phyloP scores from a whole-genome alignment of 2,888 invertebrate species.

The Rhingia campestris region DNA sequence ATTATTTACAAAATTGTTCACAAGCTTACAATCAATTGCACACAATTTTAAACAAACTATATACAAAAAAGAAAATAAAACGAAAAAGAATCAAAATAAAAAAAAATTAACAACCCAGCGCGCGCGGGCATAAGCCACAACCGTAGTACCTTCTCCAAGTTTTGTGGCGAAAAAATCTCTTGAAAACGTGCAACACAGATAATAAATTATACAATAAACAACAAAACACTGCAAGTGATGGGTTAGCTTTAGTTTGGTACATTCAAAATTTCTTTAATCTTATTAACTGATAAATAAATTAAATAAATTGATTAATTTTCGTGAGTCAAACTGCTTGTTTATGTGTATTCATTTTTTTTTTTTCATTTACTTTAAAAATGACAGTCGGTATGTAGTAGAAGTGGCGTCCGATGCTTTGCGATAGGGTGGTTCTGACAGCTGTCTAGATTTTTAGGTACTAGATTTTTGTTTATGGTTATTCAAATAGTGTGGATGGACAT shows the following conservation, averaged over 20 bases:
- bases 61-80: conserved; percentile 22
- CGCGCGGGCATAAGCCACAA: background rate
- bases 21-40: conserved; percentile 17
- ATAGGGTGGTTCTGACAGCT: conserved; percentile 22
- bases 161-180: background rate
- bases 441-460: conserved; percentile 19
- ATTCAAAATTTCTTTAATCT: background rate
- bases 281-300: background rate
- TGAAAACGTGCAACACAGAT: background rate
- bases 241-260: conserved; percentile 7
- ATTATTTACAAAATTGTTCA: conserved; percentile 25
- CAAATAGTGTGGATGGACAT: too few species aligned
- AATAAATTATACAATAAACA: conserved; percentile 20
- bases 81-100: conserved; percentile 19
- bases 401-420: conserved; percentile 39
- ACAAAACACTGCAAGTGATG: background rate
- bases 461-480: background rate
- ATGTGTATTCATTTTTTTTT: background rate
- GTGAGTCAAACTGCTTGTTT: background rate
- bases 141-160: background rate
- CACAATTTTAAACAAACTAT: conserved; percentile 11
- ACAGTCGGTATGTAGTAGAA: conserved; percentile 17
- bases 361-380: conserved; percentile 7
- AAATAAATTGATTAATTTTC: background rate
- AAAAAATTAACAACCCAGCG: background rate